These are phyloP conservation scores for Xenopus laevis DNA, from an alignment of 2,113 vertebrate genomes.

Conservation along the genomic window DNA sequence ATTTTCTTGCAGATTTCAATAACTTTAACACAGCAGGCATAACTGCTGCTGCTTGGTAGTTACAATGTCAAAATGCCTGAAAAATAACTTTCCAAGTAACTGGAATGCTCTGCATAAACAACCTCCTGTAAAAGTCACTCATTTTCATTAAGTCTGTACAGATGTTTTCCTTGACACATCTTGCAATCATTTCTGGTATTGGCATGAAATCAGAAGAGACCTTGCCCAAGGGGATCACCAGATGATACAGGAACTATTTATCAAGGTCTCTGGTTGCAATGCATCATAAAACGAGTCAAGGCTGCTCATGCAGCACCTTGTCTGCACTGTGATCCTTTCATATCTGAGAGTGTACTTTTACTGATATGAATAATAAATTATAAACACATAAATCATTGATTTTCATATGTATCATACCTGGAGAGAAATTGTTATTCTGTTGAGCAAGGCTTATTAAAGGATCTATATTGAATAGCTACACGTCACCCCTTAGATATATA, in stretches of 20 bases:
- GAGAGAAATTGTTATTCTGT: not conserved
- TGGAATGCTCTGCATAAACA: not conserved
- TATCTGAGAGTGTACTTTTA: not conserved
- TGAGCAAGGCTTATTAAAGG: not conserved
- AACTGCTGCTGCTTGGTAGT: too few relatives aligned
- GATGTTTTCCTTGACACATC: conserved; percentile 4
- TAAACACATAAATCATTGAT: not conserved
- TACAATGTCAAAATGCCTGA: not conserved
- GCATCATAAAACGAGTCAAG: not conserved
- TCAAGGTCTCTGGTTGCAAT: not conserved
- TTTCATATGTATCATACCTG: not conserved
- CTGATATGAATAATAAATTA: not conserved
- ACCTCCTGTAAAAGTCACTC: not conserved
- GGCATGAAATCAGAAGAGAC: conserved; percentile 8
- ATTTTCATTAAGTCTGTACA: not conserved
- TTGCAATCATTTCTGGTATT: not conserved
- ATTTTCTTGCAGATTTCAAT: too few relatives aligned
- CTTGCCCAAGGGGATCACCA: conserved; percentile 2
- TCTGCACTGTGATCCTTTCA: not conserved
- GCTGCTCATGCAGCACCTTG: not conserved
- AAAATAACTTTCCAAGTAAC: not conserved
- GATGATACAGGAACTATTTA: not conserved
- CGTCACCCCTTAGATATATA: too few relatives aligned
- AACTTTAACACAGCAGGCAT: too few relatives aligned
- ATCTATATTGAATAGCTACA: not conserved